Evolutionary conservation across 2,113 vertebrate genomes (phyloP), one percentile per base, ranked within the genome.

Genomic region (Lycaon pictus): DNA sequence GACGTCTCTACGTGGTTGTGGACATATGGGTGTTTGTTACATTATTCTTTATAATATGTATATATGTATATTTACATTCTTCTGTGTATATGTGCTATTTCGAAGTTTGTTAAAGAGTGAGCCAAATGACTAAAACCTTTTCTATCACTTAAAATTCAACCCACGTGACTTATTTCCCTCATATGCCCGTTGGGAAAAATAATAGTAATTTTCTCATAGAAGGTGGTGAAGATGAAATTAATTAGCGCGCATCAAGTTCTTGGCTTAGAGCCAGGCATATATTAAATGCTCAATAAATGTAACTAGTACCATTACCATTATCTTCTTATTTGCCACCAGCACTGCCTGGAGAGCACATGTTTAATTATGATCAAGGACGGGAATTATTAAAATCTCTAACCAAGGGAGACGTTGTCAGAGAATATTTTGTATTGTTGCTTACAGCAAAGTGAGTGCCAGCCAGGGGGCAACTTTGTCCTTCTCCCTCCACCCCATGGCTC

Each of bases 101-200:
- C 48, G 58, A n/a, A 60, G 27, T 48, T 77, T 67, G 71, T 67
- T 35, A 62, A 35, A 67, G 43, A 19, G 13, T 90, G 32, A 82
- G 74, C 82, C 56, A 87, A 71, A 84, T 84, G 62, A 74, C 62
- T 77, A 74, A 88, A 96, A 74, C 6, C 11, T 15, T 67, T 95
- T 53, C 51, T 80, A 35, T 35, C 35, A 12, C 63, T 93, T 93
- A 88, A 88, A 81, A 88, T 93, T 91, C 63, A 88, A 62, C 56
- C 19, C 32, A 3, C 62, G 29, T 63, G 51, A 88, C 23, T 20
- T 86, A n/a, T 62, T 91, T 84, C 32, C 56, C 32, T 95, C 27
- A 84, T 19, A 53, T 88, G 56, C 63, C 25, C 60, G 5, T 20
- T 55, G n/a, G 43, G 51, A 74, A 71, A 94, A 87, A 86, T 80